phyloP scores from a whole-genome alignment of 2,888 invertebrate genomes.

The Mythimna pallens region DNA sequence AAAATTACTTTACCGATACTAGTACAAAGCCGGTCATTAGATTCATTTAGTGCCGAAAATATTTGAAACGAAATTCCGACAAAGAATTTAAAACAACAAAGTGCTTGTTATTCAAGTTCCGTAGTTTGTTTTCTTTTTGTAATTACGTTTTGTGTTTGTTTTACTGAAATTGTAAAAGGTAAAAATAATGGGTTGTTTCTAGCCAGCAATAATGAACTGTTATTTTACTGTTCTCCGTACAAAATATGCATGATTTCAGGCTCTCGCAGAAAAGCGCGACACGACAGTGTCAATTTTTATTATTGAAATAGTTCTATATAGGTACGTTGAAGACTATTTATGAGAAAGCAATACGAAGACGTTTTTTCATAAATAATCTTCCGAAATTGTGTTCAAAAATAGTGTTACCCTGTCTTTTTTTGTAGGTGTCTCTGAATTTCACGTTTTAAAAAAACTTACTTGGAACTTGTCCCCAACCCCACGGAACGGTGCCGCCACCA shows the following conservation, averaged over 20 bases:
- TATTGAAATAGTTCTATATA: no score
- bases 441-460: no score
- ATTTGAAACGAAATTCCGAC: conserved; percentile 31
- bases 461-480: no score
- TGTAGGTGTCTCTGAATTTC: no score
- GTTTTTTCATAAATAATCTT: no score
- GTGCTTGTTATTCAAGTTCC: conserved; percentile 49
- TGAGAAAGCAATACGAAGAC: no score
- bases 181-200: conserved; percentile 18
- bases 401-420: no score
- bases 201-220: conserved; percentile 1
- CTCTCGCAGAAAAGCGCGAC: background rate
- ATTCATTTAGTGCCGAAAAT: conserved; percentile 31
- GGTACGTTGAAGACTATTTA: no score
- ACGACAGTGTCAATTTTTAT: no score
- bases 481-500: no score
- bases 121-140: conserved; percentile 45
- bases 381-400: no score
- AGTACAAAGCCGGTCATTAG: conserved; percentile 19
- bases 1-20: conserved; percentile 26
- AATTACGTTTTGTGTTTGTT: conserved; percentile 40
- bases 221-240: conserved; percentile 4
- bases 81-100: conserved; percentile 51
- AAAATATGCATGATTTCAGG: background rate
- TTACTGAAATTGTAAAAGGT: conserved; percentile 33